phyloP scores from a whole-genome alignment of 2,888 invertebrate species.

The Drosophila yooni region DNA sequence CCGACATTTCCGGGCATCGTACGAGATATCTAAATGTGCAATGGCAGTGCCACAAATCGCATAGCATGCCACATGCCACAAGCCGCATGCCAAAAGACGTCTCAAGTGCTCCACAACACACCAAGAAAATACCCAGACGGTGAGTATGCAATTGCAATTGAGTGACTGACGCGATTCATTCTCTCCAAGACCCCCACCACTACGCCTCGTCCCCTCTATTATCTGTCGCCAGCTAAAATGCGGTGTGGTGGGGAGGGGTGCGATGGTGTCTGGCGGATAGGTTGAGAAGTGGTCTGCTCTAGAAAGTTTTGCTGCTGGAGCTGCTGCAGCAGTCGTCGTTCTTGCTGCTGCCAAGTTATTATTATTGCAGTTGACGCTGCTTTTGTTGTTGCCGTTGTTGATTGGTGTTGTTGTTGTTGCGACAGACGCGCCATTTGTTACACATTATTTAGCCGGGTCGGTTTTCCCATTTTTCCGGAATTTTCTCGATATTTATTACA shows the following conservation, averaged over 20 bases:
- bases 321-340: constrained; percentile 22
- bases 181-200: background rate
- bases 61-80: constrained; percentile 57
- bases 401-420: constrained; percentile 39
- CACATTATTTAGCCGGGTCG: constrained; percentile 68
- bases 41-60: constrained; percentile 66
- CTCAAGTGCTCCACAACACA: constrained; percentile 63
- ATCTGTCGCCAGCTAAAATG: constrained; percentile 18
- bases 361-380: constrained; percentile 65
- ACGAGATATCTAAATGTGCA: constrained; percentile 54
- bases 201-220: background rate
- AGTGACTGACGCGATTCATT: constrained; percentile 61
- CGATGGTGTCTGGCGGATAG: background rate
- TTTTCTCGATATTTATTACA: constrained; percentile 70
- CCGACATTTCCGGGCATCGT: constrained; percentile 47
- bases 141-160: constrained; percentile 70
- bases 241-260: background rate
- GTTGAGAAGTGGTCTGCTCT: constrained; percentile 24
- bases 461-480: constrained; percentile 58
- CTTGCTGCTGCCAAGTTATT: constrained; percentile 60
- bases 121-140: constrained; percentile 71
- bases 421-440: constrained; percentile 76
- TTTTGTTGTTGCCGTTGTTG: constrained; percentile 44
- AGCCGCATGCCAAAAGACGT: constrained; percentile 61
- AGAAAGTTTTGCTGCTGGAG: constrained; percentile 43